phyloP scores from a whole-genome alignment of 1,140 invertebrate genomes.

The Papilio polytes region DNA sequence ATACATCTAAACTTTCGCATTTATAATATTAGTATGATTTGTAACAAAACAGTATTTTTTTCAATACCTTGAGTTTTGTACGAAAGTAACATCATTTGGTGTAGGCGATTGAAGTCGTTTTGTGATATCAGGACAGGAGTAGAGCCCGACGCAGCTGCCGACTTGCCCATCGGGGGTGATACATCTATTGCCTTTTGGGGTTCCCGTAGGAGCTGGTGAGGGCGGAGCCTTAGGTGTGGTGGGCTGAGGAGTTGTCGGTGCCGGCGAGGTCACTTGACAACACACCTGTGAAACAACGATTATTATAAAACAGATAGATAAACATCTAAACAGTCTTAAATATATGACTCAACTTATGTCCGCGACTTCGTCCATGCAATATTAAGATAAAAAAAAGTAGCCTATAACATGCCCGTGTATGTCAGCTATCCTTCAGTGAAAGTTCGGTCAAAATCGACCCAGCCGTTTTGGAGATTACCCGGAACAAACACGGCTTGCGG shows the following conservation, averaged over 20 bases:
- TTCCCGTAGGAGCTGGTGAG: not conserved
- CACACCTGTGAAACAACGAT: conserved; percentile 52
- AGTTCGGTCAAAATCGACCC: too few species aligned
- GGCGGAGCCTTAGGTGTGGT: not conserved
- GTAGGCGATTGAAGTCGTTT: conserved; percentile 41
- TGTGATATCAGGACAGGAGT: conserved; percentile 46
- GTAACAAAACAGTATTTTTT: too few species aligned
- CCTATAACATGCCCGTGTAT: too few species aligned
- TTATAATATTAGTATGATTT: too few species aligned
- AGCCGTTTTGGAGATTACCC: too few species aligned
- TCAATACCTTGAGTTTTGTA: conserved; percentile 50
- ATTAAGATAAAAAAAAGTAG: too few species aligned
- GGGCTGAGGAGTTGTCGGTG: not conserved
- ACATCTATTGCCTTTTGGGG: conserved; percentile 38
- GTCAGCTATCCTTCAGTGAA: too few species aligned
- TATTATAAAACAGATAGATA: not conserved
- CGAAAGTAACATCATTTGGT: conserved; percentile 42
- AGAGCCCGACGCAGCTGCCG: conserved; percentile 48
- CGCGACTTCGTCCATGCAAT: too few species aligned
- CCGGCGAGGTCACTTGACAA: conserved; percentile 40
- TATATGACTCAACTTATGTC: too few species aligned
- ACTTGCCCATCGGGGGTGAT: conserved; percentile 47
- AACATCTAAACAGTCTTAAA: not conserved
- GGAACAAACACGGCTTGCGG: too few species aligned
- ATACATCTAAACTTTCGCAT: too few species aligned